A percentile compares a stretch with the other conserved stretches of the same genome.
These are phyloP conservation scores for Labeo calbasu DNA, from an alignment of 2,797 vertebrate species.

Conservation along the genomic window DNA sequence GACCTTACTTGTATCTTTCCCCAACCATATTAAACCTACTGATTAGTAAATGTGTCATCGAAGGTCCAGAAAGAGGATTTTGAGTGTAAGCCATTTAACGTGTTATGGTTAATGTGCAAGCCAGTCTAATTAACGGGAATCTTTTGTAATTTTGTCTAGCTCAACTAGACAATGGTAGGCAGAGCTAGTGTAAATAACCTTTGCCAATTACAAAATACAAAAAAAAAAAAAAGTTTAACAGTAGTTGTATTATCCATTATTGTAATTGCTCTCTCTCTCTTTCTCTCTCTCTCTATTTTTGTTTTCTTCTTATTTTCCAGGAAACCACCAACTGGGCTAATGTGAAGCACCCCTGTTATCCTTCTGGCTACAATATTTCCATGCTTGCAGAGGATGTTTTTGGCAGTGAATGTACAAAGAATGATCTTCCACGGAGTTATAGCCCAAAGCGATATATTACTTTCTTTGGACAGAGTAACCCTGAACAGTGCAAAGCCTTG, in stretches of 20 bases:
- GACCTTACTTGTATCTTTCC: not conserved
- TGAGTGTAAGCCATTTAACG: not conserved
- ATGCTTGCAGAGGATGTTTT: constrained; percentile 75
- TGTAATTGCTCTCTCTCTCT: not conserved
- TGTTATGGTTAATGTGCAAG: not conserved
- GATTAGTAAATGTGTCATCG: not conserved
- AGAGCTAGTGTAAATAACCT: not conserved
- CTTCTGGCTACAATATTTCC: constrained; percentile 71
- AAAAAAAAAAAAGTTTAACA: not conserved
- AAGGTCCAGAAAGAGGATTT: not conserved
- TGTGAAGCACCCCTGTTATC: constrained; percentile 87
- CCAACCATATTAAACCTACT: not conserved
- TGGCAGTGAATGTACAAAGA: constrained; percentile 82
- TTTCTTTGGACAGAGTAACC: constrained; percentile 80
- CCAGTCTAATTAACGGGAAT: not conserved
- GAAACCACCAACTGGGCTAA: constrained; percentile 58
- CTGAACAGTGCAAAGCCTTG: constrained; percentile 74
- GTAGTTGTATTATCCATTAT: not conserved
- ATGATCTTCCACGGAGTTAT: constrained; percentile 70
- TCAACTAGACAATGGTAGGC: not conserved
- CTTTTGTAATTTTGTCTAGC: not conserved
- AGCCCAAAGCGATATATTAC: constrained; percentile 64
- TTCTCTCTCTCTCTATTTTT: not conserved
- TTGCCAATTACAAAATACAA: not conserved
- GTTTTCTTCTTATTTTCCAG: constrained; percentile 65